Base-by-base conservation (phyloP, 2,113 vertebrate species). In the Anser cygnoides region DNA sequence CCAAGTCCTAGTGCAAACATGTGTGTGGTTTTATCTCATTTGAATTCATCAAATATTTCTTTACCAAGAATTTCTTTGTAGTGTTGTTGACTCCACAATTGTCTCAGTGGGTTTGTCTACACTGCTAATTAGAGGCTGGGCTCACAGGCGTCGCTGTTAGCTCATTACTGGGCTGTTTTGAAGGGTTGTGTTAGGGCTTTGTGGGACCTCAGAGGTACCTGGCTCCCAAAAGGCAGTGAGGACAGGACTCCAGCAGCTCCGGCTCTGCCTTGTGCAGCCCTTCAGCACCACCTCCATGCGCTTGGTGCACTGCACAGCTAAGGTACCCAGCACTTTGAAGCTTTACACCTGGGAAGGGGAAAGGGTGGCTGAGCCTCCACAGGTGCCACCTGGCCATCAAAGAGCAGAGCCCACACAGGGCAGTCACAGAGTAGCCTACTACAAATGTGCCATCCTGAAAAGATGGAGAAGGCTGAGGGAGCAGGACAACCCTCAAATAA, bases 261-360 rank as follows among this genome's bases (percentile, higher is more conserved):
- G 6, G 23, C 50, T 52, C 23, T 52, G 23, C 12, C 23, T 11
- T 26, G 23, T 26, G 50, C 17, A 41, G 62, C 16, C 29, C 26
- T 67, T 62, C 37, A 28, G 57, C 2, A 1, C 20, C 10, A 3
- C 13, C 65, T 81, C 61, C 26, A 31, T 28, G 52, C 0, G 0
- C 37, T 66, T 35, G 7, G 1, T 23, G 2, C 2, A 3, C 28
- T 1, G 2, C 18, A 19, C 0, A 2, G 41, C 16, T 6, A 9
- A n/a, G 44, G 46, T 8, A 23, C 35, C 7, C 39, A 65, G 11
- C 16, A 9, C 18, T 65, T 13, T 2, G 1, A 25, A 71, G 57
- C 35, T 58, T 83, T 25, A 22, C 37, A 14, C 9, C 20, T 63
- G 46, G 12, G 33, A 20, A 71, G 8, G 17, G 25, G n/a, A 19